phyloP scores from a whole-genome alignment of 2,888 invertebrate species.

The Anoplius nigerrimus region DNA sequence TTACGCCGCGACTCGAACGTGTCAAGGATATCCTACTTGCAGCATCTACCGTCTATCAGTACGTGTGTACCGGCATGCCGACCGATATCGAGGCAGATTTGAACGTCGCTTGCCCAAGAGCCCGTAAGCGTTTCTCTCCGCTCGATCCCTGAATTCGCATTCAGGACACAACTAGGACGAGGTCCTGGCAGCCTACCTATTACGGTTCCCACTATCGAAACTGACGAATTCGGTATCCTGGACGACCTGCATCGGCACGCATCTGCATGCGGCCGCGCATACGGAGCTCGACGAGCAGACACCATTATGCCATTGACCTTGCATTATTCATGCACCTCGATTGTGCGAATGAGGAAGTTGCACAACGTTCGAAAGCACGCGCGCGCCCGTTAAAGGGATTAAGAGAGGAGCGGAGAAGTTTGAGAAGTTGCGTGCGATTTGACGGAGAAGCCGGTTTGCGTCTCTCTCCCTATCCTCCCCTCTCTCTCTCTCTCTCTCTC shows the following conservation, averaged over 20 bases:
- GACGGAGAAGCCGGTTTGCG: too few species aligned
- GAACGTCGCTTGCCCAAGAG: neutral
- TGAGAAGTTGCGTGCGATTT: too few species aligned
- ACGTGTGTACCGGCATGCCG: too few species aligned
- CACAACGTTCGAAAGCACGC: too few species aligned
- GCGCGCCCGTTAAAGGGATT: too few species aligned
- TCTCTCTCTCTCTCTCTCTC: too few species aligned
- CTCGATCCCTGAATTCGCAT: neutral
- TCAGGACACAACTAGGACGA: neutral
- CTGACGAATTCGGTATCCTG: neutral
- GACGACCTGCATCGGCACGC: neutral
- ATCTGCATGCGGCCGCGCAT: neutral
- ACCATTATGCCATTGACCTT: conserved; percentile 1
- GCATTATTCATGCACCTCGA: too few species aligned
- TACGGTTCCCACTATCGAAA: neutral
- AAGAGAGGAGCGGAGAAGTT: too few species aligned
- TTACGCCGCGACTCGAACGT: neutral
- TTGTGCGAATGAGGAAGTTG: too few species aligned
- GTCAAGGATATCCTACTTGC: neutral
- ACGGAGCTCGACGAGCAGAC: neutral
- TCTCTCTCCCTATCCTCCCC: too few species aligned
- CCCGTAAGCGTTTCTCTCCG: neutral
- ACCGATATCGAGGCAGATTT: neutral
- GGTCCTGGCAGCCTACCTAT: neutral
- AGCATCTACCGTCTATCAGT: too few species aligned